phyloP scores from a whole-genome alignment of 2,888 invertebrate species.

The Drosophila merina region DNA sequence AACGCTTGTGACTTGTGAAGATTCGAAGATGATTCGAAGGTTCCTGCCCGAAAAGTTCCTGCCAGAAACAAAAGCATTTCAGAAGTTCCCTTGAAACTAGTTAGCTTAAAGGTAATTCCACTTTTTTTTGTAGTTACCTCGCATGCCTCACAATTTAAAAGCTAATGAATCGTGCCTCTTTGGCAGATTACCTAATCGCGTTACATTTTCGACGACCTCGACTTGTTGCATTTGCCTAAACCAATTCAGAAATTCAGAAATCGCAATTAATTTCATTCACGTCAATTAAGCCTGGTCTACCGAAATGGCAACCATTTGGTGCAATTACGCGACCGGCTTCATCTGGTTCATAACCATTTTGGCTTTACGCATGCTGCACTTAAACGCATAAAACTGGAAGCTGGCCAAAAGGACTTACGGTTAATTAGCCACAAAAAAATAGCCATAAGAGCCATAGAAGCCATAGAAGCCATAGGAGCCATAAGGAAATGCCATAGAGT shows the following conservation, averaged over 20 bases:
- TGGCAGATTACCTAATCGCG: slow-evolving; percentile 36
- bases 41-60: neutral
- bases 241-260: slow-evolving; percentile 39
- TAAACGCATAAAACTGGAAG: neutral
- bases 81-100: neutral
- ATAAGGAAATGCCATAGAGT: slow-evolving; percentile 28
- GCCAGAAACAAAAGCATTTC: slow-evolving; percentile 3
- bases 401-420: slow-evolving; percentile 24
- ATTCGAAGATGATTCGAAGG: neutral
- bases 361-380: slow-evolving; percentile 6
- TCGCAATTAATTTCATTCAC: slow-evolving; percentile 34
- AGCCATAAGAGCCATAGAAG: neutral
- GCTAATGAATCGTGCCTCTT: slow-evolving; percentile 28
- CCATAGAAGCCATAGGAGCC: slow-evolving; percentile 2
- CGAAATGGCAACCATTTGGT: slow-evolving; percentile 40
- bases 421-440: slow-evolving; percentile 35
- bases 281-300: slow-evolving; percentile 28
- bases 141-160: slow-evolving; percentile 2
- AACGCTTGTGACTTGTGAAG: slow-evolving; percentile 24
- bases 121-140: slow-evolving; percentile 8
- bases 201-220: slow-evolving; percentile 31
- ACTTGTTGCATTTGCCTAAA: slow-evolving; percentile 30
- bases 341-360: slow-evolving; percentile 50
- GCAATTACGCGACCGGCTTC: slow-evolving; percentile 45
- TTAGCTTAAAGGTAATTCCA: neutral